Evolutionary conservation across 2,797 vertebrate species (phyloP).

Genomic region (Choloepus didactylus): DNA sequence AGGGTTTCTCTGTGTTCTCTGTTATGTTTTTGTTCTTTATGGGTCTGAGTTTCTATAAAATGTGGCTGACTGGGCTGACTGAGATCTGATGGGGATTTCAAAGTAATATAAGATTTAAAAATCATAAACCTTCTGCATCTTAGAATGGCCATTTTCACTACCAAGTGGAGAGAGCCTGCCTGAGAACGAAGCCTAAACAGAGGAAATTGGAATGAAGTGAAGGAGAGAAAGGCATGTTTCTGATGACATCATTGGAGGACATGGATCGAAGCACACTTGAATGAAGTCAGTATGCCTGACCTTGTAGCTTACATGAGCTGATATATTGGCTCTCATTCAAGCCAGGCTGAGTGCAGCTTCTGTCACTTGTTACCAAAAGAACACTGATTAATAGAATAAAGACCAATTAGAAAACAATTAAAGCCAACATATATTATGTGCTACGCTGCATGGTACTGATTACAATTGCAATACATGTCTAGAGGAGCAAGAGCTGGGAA

Average conservation of each 20-base stretch:
- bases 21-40: conserved; percentile 22
- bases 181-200: neutral
- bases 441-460: neutral
- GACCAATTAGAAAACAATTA: conserved; percentile 20
- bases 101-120: conserved; percentile 15
- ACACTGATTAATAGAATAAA: conserved; percentile 18
- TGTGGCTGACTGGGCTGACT: neutral
- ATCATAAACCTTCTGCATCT: neutral
- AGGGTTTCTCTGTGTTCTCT: neutral
- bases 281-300: neutral
- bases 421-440: neutral
- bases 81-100: conserved; percentile 39
- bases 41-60: conserved; percentile 40
- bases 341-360: neutral
- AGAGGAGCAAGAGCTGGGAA: neutral
- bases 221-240: neutral
- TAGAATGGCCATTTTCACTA: conserved; percentile 30
- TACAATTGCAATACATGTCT: neutral
- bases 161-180: neutral
- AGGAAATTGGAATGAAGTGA: neutral
- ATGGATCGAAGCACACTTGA: neutral
- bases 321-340: conserved; percentile 15
- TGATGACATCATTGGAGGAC: neutral
- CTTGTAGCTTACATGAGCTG: neutral
- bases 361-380: conserved; percentile 27